phyloP scores from a whole-genome alignment of 2,888 invertebrate species.

The Phragmatobia fuliginosa region DNA sequence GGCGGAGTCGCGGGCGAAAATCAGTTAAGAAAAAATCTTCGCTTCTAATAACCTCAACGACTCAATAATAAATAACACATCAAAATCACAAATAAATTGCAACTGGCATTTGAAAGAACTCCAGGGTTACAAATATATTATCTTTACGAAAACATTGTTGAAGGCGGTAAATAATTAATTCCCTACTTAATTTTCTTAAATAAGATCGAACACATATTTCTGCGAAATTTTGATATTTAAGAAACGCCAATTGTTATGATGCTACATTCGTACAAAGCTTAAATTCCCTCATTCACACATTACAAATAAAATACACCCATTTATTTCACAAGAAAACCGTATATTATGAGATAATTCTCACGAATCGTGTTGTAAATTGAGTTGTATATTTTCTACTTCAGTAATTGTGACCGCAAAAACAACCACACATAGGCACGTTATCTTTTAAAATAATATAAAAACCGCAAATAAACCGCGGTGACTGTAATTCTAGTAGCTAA shows the following conservation, averaged over 20 bases:
- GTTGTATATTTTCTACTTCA: slow-evolving; percentile 29
- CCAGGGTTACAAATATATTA: neutral
- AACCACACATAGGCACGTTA: slow-evolving; percentile 32
- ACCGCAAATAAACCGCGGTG: slow-evolving; percentile 45
- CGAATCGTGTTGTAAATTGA: slow-evolving; percentile 11
- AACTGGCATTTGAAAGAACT: neutral
- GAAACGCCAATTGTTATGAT: neutral
- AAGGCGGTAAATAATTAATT: neutral
- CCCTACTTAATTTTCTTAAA: neutral
- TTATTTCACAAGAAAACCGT: slow-evolving; percentile 10
- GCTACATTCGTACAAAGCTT: neutral
- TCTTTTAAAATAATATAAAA: slow-evolving; percentile 32
- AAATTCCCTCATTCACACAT: slow-evolving; percentile 15
- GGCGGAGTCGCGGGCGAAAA: too few species aligned
- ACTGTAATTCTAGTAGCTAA: slow-evolving; percentile 33
- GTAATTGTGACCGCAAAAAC: slow-evolving; percentile 39
- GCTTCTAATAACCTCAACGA: neutral
- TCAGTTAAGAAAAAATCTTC: neutral
- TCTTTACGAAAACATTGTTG: neutral
- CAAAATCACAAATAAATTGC: neutral
- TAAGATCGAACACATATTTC: neutral
- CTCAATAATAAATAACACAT: neutral
- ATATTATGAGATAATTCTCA: slow-evolving; percentile 17
- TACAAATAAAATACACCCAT: slow-evolving; percentile 1
- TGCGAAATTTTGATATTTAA: neutral